Evolutionary conservation across 2,888 invertebrate species (phyloP), one percentile per base, ranked within the genome.

Genomic region (Branchipolynoe longqiensis): DNA sequence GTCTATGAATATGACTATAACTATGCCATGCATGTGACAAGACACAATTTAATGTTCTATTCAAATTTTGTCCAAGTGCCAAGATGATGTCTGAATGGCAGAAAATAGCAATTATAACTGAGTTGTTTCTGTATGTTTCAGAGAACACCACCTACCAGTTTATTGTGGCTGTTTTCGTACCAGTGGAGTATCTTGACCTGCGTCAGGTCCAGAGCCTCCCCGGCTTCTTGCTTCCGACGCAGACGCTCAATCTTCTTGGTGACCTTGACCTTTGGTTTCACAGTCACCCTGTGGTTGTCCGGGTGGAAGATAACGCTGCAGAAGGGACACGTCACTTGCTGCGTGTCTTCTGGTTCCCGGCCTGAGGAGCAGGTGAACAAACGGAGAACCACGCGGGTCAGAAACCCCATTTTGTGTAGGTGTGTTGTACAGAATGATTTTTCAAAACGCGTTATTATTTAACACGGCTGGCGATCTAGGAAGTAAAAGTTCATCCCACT

Each of bases 281-380:
- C 1, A 25, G 36, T 33, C 36, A 69, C 69, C 22, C 14, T 36
- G 69, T 69, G 38, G 1, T 31, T 33, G 36, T 38, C 69, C n/a
- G 69, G 69, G 36, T 38, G 33, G 33, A 36, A 38, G 69, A 69
- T 69, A 38, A 38, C 69, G 69, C n/a, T 14, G 36, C 69, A 69
- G 69, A 36, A 69, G 69, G 69, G 69, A n/a, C 69, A 69, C 2
- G 69, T 69, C 14, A 33, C 12, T 38, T 69, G 69, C 36, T 69
- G 36, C 3, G 33, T 38, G 1, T 12, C 33, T 14, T 33, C 6
- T 33, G 69, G 69, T 69, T 8, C 2, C 36, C 69, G 69, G 38
- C 38, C 69, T 69, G 69, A 36, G 38, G 69, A 69, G 18, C 69
- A 69, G 69, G 69, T 69, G 33, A 69, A 38, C 36, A 69, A 14